Percentiles rank a stretch among this genome's conserved stretches.
phyloP scores from a whole-genome alignment of 1,140 invertebrate genomes.

The Gyrodactylus salaris region DNA sequence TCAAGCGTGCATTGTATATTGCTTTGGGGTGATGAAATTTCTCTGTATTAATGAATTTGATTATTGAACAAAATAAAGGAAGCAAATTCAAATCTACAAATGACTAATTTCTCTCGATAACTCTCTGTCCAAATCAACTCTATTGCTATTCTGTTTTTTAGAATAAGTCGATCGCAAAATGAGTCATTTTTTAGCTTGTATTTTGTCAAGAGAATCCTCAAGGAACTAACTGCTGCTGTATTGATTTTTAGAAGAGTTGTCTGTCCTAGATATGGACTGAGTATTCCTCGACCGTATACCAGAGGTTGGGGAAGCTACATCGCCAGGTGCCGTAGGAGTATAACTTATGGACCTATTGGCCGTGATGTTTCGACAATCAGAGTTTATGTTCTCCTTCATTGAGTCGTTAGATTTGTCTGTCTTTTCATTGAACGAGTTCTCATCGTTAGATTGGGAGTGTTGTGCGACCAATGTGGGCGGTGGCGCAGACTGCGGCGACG shows the following conservation, averaged over 20 bases:
- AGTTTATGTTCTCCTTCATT: no score
- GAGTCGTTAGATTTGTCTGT: no score
- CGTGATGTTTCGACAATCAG: no score
- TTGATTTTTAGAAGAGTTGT: neutral
- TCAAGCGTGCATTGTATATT: no score
- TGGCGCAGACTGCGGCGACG: neutral
- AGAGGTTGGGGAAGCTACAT: neutral
- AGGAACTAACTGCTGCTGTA: neutral
- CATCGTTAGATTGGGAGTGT: neutral
- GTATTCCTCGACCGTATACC: neutral
- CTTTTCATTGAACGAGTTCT: neutral
- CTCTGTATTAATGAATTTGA: no score
- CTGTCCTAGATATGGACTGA: neutral
- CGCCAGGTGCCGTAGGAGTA: neutral
- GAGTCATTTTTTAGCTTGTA: no score
- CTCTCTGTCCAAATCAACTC: neutral
- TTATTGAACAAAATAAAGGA: neutral
- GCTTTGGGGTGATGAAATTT: no score
- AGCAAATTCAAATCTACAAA: neutral
- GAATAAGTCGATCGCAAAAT: no score
- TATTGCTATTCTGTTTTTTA: neutral
- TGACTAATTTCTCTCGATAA: neutral
- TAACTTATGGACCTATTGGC: neutral
- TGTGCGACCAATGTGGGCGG: neutral
- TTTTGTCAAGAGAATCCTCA: no score